Conservation (phyloP, 2,888 invertebrate species). For the Odontocolon sp. region DNA sequence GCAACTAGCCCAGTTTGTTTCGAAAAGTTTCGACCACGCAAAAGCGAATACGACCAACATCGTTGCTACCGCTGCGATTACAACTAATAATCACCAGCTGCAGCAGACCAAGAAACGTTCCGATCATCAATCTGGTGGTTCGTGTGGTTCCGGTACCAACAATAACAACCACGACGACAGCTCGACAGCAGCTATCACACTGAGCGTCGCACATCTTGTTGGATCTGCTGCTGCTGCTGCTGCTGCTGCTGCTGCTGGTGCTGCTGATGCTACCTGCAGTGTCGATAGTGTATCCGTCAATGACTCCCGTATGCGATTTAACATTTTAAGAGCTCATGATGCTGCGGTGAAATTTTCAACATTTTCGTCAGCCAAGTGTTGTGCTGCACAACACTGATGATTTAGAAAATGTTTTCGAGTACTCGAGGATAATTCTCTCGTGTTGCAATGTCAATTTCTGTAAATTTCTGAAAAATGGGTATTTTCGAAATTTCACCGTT, state of each 20-base stretch:
- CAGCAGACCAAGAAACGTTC: constrained; percentile 21
- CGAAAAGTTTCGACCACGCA: constrained; percentile 88
- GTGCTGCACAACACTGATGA: too few species aligned
- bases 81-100: constrained; percentile 46
- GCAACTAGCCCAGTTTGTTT: constrained; percentile 95
- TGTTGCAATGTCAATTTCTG: not conserved
- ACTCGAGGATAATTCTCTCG: not conserved
- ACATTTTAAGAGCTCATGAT: not conserved
- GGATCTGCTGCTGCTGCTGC: constrained; percentile 69
- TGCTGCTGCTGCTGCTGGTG: too few species aligned
- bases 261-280: too few species aligned
- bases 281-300: constrained; percentile 54
- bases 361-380: too few species aligned
- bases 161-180: constrained; percentile 56
- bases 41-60: constrained; percentile 50
- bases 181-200: constrained; percentile 70
- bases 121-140: not conserved
- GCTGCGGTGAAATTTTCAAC: not conserved
- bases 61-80: constrained; percentile 42
- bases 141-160: constrained; percentile 49
- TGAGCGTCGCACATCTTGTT: constrained; percentile 77
- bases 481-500: too few species aligned
- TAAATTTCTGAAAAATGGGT: too few species aligned
- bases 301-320: constrained; percentile 66
- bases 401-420: too few species aligned